Percentiles rank a stretch among this genome's conserved stretches.
Conservation (phyloP, 2,888 invertebrate species). For the Heteromyza rotundicornis region DNA sequence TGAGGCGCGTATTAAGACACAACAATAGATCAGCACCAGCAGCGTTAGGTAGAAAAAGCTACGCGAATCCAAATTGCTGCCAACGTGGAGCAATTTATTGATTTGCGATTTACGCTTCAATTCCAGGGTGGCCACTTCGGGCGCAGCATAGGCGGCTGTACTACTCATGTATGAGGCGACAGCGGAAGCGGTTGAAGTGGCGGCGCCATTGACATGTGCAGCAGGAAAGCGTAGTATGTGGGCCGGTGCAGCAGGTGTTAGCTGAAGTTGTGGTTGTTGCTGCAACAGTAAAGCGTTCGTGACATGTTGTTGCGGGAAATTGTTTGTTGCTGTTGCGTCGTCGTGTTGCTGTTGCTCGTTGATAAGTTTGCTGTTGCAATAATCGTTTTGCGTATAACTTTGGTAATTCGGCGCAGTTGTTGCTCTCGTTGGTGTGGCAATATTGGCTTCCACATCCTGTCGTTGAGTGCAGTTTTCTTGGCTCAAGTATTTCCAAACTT, state of each 20-base stretch:
- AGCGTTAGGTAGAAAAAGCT: slow-evolving; percentile 45
- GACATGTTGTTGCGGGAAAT: slow-evolving; percentile 16
- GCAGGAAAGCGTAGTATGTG: slow-evolving; percentile 10
- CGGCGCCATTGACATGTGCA: neutral
- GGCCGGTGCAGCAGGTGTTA: slow-evolving; percentile 27
- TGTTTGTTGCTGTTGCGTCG: neutral
- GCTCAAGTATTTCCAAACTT: slow-evolving; percentile 10
- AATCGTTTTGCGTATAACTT: slow-evolving; percentile 14
- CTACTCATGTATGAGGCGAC: slow-evolving; percentile 3
- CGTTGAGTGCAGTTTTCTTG: slow-evolving; percentile 14
- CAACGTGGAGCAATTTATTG: slow-evolving; percentile 27
- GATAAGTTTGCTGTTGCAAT: slow-evolving; percentile 21
- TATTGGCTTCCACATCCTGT: neutral
- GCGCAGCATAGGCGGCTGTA: slow-evolving; percentile 12
- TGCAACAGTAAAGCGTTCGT: slow-evolving; percentile 7
- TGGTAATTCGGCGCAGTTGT: slow-evolving; percentile 4
- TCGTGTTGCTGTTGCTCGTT: neutral
- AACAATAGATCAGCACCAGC: slow-evolving; percentile 53
- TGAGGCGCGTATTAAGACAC: slow-evolving; percentile 52
- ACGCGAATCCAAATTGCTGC: slow-evolving; percentile 33
- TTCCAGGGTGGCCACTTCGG: slow-evolving; percentile 29
- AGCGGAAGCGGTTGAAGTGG: neutral
- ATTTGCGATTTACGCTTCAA: slow-evolving; percentile 29
- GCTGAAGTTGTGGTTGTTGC: slow-evolving; percentile 21
- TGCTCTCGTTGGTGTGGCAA: neutral